phyloP scores from a whole-genome alignment of 2,113 vertebrate genomes.

The Acinonyx jubatus region DNA sequence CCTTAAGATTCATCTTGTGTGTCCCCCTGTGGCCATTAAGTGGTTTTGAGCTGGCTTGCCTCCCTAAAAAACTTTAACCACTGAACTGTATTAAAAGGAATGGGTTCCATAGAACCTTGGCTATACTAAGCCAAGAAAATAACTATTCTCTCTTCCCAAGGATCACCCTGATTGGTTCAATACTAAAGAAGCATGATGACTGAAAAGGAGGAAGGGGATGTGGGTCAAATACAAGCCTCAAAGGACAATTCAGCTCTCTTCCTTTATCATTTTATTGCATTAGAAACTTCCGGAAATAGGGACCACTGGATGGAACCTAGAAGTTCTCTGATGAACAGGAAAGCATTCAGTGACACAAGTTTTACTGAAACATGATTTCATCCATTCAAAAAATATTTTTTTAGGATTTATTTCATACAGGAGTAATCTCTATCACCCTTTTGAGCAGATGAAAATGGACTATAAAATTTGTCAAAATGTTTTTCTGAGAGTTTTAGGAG shows the following conservation, averaged over 20 bases:
- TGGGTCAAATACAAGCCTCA: conserved; percentile 25
- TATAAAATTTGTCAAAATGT: conserved; percentile 51
- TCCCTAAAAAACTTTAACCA: conserved; percentile 55
- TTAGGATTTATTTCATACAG: conserved; percentile 54
- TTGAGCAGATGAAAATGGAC: conserved; percentile 26
- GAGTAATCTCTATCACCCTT: conserved; percentile 31
- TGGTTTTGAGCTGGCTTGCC: conserved; percentile 11
- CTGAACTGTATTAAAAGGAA: conserved; percentile 16
- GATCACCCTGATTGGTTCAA: conserved; percentile 40
- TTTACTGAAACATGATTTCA: conserved; percentile 55
- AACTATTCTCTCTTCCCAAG: conserved; percentile 21
- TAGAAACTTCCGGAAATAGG: conserved; percentile 12
- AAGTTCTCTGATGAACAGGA: conserved; percentile 47
- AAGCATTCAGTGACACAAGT: conserved; percentile 35
- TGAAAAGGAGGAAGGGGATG: conserved; percentile 12
- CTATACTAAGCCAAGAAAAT: conserved; percentile 31
- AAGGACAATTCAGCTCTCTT: conserved; percentile 21
- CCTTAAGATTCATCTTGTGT: not conserved
- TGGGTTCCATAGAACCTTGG: not conserved
- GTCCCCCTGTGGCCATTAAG: not conserved
- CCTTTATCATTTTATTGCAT: conserved; percentile 51
- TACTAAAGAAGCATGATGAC: conserved; percentile 41
- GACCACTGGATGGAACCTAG: not conserved
- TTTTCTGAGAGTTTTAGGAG: conserved; percentile 50
- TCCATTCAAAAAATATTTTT: conserved; percentile 58